Conservation (phyloP, 2,113 vertebrate genomes). For the Bambusicola thoracicus region DNA sequence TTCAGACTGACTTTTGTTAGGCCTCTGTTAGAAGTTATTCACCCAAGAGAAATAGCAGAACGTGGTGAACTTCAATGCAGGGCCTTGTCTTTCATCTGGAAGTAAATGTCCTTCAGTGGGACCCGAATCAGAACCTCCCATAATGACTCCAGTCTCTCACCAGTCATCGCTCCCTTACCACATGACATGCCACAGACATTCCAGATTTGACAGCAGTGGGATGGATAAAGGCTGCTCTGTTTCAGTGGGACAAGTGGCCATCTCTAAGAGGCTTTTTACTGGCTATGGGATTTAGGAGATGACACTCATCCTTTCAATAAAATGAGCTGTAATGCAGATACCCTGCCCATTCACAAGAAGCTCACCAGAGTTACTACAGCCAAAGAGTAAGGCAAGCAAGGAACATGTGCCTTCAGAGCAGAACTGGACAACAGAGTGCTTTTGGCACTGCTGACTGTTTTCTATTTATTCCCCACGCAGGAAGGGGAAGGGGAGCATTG, state of each 20-base stretch:
- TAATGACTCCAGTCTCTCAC: no score
- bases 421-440: background rate
- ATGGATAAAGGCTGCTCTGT: background rate
- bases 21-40: background rate
- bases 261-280: background rate
- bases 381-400: background rate
- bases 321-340: background rate
- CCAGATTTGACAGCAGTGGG: background rate
- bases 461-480: background rate
- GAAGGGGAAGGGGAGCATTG: no score
- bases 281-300: background rate
- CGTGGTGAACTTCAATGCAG: background rate
- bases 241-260: background rate
- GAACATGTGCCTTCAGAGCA: background rate
- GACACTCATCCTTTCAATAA: background rate
- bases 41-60: background rate
- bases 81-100: background rate
- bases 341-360: accelerated
- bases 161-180: background rate
- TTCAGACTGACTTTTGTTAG: background rate
- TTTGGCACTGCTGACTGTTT: background rate
- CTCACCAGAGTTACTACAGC: background rate
- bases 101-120: background rate
- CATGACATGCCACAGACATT: accelerated
- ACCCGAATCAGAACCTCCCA: background rate